Evolutionary conservation across 2,797 vertebrate genomes (phyloP), one percentile per base, ranked within the genome.

Genomic region (Catharus ustulatus): DNA sequence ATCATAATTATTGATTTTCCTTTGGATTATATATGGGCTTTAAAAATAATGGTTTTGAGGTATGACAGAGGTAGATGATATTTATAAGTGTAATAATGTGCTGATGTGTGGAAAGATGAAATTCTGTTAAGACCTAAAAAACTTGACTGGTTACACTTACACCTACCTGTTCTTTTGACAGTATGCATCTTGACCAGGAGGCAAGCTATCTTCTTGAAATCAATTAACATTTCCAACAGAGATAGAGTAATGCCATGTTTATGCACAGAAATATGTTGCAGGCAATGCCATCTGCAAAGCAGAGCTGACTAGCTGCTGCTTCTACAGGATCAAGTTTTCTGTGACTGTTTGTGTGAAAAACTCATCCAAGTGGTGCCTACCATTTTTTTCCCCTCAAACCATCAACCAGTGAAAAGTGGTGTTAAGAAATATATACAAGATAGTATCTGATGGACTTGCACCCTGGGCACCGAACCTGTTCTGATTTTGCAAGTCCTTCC

Each of bases 151-250:
- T 89, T 93, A 67, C 81, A 85, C 58, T 89, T 93, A 77, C 81
- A 87, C 58, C 90, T 92, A 69, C 87, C 73, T 83, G 66, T 75
- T 90, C 82, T 91, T 75, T 68, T 92, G 78, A 90, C 81, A 87
- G 68, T 68, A 42, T 45, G 24, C 15, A n/a, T 94, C 72, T 93
- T 96, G 95, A 95, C 93, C 92, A 68, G 89, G 81, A 94, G 87
- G 78, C 87, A 92, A 93, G 62, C 64, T 87, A 59, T 85, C 66
- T 83, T 94, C 82, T 87, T 83, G 84, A 93, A 96, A 94, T 95
- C 92, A 95, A 86, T 96, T 97, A 92, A 92, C 95, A 94, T 95
- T 97, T 96, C 48, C 89, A 95, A 51, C 15, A 91, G 82, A 84
- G 87, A 87, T 63, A 83, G 87, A 95, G 89, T 90, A 93, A 77